A percentile compares a stretch with the other conserved stretches of the same genome.
These are phyloP conservation scores for Peromyscus polionotus DNA, from an alignment of 2,113 vertebrate species.

Conservation along the genomic window DNA sequence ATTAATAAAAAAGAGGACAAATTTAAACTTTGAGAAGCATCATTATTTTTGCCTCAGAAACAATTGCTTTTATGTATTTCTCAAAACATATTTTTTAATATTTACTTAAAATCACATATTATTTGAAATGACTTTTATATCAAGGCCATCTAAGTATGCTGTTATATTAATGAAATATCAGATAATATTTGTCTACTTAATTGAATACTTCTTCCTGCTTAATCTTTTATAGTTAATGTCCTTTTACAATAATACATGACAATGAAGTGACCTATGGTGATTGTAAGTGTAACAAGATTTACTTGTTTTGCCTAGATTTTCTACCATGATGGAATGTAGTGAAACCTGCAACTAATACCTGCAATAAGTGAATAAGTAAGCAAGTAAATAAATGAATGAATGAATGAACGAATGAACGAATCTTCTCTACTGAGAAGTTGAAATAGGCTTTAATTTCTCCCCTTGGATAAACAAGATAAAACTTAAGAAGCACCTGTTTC, in stretches of 20 bases:
- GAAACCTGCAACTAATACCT: background rate
- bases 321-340: background rate
- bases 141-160: background rate
- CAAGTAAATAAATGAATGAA: background rate
- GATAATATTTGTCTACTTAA: background rate
- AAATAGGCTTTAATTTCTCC: background rate
- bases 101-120: background rate
- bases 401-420: background rate
- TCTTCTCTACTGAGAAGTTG: background rate
- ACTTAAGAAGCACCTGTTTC: background rate
- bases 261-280: background rate
- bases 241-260: background rate
- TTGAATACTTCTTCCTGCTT: background rate
- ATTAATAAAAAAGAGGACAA: background rate
- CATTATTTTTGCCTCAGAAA: background rate
- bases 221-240: background rate
- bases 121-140: slow-evolving; percentile 9
- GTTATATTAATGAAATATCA: background rate
- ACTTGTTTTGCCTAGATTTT: background rate
- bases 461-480: background rate
- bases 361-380: background rate
- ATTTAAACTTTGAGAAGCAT: background rate
- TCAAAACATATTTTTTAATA: background rate
- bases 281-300: background rate
- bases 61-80: background rate